These are phyloP conservation scores for Oreonectes daqikongensis DNA, from an alignment of 2,797 vertebrate genomes.

Conservation along the genomic window DNA sequence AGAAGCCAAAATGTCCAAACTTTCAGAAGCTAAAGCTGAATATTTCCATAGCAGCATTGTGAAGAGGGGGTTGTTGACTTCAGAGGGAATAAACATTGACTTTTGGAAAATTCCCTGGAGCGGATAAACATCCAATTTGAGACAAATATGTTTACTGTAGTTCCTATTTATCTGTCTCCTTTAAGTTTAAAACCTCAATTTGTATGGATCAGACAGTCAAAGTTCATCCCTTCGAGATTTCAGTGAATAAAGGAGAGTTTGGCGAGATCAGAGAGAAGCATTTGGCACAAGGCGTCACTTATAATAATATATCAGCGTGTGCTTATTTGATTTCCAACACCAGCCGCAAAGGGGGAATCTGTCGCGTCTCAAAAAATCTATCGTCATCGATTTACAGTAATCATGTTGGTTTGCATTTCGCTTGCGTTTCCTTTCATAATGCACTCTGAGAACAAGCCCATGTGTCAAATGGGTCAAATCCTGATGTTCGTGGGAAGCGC, in stretches of 20 bases:
- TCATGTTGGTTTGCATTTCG: not conserved
- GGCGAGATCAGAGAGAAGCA: not conserved
- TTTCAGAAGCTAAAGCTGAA: not conserved
- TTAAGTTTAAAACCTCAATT: not conserved
- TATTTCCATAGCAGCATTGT: slow-evolving; percentile 18
- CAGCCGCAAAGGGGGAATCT: slow-evolving; percentile 2
- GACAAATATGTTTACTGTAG: slow-evolving; percentile 21
- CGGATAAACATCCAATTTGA: slow-evolving; percentile 36
- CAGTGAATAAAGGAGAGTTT: not conserved
- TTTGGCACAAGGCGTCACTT: slow-evolving; percentile 40
- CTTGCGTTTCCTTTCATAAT: not conserved
- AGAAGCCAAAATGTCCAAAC: not conserved
- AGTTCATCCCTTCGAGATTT: not conserved
- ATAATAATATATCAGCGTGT: not conserved
- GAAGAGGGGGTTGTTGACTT: slow-evolving; percentile 9
- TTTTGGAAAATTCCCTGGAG: slow-evolving; percentile 47
- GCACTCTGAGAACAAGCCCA: slow-evolving; percentile 28
- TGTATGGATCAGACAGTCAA: not conserved
- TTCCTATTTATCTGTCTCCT: not conserved
- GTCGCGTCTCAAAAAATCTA: not conserved
- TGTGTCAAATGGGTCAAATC: slow-evolving; percentile 26
- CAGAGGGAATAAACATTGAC: slow-evolving; percentile 14
- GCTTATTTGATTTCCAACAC: not conserved
- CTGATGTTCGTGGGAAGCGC: slow-evolving; percentile 29
- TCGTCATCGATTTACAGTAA: not conserved